Conservation (phyloP, 2,888 invertebrate genomes). For the Lacanobia wlatinum region DNA sequence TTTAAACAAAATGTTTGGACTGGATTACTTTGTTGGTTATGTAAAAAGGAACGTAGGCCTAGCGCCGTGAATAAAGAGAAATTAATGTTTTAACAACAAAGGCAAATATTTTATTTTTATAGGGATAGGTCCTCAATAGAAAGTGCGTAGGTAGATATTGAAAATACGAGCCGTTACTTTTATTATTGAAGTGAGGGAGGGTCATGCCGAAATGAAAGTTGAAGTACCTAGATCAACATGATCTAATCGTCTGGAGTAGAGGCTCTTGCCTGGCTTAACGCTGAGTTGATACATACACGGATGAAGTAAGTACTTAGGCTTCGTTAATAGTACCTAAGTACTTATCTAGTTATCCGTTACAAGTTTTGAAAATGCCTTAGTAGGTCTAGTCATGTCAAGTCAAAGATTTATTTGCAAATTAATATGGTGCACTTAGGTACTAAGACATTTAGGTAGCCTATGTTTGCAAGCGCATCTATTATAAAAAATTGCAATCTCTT, state of each 20-base stretch:
- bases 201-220: constrained; percentile 22
- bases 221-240: constrained; percentile 32
- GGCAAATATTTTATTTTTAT: constrained; percentile 38
- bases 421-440: too few species aligned
- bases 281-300: background rate
- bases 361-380: too few species aligned
- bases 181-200: constrained; percentile 20
- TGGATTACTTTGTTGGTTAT: constrained; percentile 58
- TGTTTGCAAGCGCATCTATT: too few species aligned
- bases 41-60: constrained; percentile 20
- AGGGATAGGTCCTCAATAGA: constrained; percentile 23
- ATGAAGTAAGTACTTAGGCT: background rate
- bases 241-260: background rate
- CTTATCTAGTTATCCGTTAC: too few species aligned
- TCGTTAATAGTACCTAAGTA: background rate
- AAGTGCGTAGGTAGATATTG: constrained; percentile 38
- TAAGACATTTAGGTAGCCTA: too few species aligned
- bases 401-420: too few species aligned
- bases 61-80: constrained; percentile 36
- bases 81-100: constrained; percentile 48
- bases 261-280: background rate
- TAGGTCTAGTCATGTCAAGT: too few species aligned
- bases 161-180: constrained; percentile 43
- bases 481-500: too few species aligned
- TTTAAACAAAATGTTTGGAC: constrained; percentile 70